Percentiles rank a stretch among this genome's conserved stretches.
Conservation (phyloP, 2,113 vertebrate species). For the Xiphophorus maculatus region DNA sequence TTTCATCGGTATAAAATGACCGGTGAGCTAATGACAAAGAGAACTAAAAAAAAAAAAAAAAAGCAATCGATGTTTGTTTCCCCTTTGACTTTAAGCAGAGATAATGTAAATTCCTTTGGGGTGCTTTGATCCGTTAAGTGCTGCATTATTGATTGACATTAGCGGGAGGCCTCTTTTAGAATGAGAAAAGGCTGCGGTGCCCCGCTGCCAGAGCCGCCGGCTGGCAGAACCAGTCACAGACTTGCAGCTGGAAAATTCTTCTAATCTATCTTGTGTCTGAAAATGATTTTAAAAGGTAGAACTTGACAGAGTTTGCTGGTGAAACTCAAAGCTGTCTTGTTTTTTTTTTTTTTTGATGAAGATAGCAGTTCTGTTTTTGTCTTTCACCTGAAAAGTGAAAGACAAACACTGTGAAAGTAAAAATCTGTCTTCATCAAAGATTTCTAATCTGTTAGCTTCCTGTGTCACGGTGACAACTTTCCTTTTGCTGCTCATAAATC, state of each 20-base stretch:
- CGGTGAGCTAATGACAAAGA: constrained; percentile 48
- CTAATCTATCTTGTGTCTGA: constrained; percentile 30
- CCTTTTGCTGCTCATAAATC: constrained; percentile 27
- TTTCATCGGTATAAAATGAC: constrained; percentile 52
- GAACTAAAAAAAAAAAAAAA: constrained; percentile 52
- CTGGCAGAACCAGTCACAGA: constrained; percentile 23
- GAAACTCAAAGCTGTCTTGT: constrained; percentile 30
- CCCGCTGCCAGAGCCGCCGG: constrained; percentile 16
- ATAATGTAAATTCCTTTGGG: constrained; percentile 68
- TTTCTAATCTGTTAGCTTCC: constrained; percentile 36
- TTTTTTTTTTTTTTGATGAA: not conserved
- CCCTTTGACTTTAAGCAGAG: constrained; percentile 61
- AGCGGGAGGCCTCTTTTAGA: constrained; percentile 64
- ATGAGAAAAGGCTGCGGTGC: constrained; percentile 62
- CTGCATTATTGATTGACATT: constrained; percentile 79
- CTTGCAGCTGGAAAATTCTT: constrained; percentile 30
- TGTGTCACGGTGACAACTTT: constrained; percentile 2
- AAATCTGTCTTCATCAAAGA: constrained; percentile 26
- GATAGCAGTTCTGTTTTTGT: constrained; percentile 4
- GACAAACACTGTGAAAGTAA: constrained; percentile 17
- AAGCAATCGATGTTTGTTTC: constrained; percentile 52
- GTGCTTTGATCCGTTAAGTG: constrained; percentile 73
- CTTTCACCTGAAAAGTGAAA: constrained; percentile 8
- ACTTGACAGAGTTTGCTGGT: not conserved
- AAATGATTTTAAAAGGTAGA: constrained; percentile 10